Base-by-base conservation (phyloP, 2,113 vertebrate species). In the Erinaceus europaeus region DNA sequence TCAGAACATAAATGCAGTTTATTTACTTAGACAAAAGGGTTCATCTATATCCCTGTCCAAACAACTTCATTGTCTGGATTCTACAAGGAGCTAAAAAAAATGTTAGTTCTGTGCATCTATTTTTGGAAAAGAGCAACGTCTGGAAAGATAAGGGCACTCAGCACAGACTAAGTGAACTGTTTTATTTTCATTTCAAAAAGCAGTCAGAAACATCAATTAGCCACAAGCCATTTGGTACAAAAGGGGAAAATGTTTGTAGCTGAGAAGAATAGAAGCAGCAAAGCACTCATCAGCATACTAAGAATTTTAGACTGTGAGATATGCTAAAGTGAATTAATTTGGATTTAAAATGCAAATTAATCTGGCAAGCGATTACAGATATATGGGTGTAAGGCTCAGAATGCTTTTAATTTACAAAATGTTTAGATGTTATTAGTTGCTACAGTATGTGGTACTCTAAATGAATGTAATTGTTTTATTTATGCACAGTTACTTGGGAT, bases 261-360 rank as follows among this genome's bases (percentile, higher is more conserved):
- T 96, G 97, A 97, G 96, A 97, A 98, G 97, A 98, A 98, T 97
- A 97, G 97, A 97, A 93, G 96, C 96, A 96, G 96, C 93, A 97
- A 97, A 98, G 97, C 97, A 96, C 98, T 98, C 98, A 99, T 99
- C 98, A 98, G 98, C 98, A 99, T 99, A 98, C 98, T 97, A 97
- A 98, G 97, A 98, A 95, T 97, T 98, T 98, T 97, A 96, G 96
- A 98, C 96, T 98, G 98, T 97, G 98, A 98, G 98, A 99, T 99
- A 99, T 98, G 98, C 98, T 98, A 98, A 99, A 98, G 98, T 99
- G 99, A 99, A 99, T 99, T 99, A 99, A 99, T 99, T 98, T 99
- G 99, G 98, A 99, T 99, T 99, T 99, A 98, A 99, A 98, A 99
- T 99, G 98, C 98, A 99, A 99, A 99, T 99, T 98, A 98, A 98